Conservation (phyloP, 92 coral and sea anemone genomes). For the Zoanthus sociatus region DNA sequence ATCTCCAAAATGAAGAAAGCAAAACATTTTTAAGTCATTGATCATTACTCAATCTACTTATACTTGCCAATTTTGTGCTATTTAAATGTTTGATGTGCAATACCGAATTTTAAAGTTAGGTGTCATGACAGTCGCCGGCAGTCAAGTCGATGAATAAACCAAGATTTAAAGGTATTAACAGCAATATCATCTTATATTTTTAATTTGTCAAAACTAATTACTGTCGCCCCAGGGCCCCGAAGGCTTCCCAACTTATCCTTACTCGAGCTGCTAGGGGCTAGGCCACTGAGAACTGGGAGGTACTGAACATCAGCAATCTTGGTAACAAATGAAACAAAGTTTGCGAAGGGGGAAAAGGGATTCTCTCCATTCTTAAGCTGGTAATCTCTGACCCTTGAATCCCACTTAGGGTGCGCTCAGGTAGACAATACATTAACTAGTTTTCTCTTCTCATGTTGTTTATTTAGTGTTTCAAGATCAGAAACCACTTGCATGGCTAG, state of each 20-base stretch:
- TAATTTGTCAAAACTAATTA: too few relatives aligned
- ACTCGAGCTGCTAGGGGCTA: conserved; percentile 5
- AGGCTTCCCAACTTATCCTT: conserved; percentile 14
- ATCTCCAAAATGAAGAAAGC: too few relatives aligned
- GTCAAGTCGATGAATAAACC: too few relatives aligned
- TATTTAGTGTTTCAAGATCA: conserved; percentile 64
- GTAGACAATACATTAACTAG: conserved; percentile 47
- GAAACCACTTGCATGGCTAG: conserved; percentile 62
- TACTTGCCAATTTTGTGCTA: too few relatives aligned
- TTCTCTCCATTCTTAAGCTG: conserved; percentile 48
- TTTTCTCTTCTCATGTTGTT: conserved; percentile 58
- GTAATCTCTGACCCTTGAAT: conserved; percentile 46
- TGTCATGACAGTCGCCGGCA: too few relatives aligned
- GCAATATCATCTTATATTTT: too few relatives aligned
- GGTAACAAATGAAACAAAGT: conserved; percentile 23
- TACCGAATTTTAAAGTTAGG: too few relatives aligned
- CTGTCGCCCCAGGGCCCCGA: conserved; percentile 18
- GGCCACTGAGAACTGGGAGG: conserved; percentile 20
- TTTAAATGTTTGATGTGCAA: too few relatives aligned
- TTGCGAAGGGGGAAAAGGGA: conserved; percentile 47
- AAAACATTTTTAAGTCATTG: too few relatives aligned
- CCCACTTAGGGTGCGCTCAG: conserved; percentile 68
- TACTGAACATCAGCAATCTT: conserved; percentile 28
- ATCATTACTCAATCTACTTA: too few relatives aligned
- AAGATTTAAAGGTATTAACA: too few relatives aligned